A percentile compares a stretch with the other conserved stretches of the same genome.
Conservation (phyloP, 2,888 invertebrate genomes). For the Caenorhabditis auriculariae region DNA sequence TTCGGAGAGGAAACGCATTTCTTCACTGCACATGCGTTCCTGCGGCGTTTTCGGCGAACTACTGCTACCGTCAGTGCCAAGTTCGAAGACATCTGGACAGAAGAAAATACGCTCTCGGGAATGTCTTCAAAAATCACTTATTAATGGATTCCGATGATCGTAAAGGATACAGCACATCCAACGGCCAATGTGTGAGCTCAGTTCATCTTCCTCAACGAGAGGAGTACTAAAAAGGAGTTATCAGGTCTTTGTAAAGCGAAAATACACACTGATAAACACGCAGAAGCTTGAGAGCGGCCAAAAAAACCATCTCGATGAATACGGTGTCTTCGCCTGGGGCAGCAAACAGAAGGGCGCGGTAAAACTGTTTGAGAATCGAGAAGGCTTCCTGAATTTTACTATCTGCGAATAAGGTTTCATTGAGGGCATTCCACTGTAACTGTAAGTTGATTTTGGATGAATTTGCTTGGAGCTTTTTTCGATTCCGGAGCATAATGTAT, state of each 20-base stretch:
- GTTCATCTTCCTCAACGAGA: conserved; percentile 14
- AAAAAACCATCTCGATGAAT: conserved; percentile 35
- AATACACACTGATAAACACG: conserved; percentile 6
- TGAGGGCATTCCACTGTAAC: too few relatives aligned
- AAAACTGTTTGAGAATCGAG: conserved; percentile 45
- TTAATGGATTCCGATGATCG: conserved; percentile 50
- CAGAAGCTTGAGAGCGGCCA: conserved; percentile 16
- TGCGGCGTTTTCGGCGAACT: conserved; percentile 11
- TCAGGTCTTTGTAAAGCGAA: background rate
- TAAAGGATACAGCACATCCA: conserved; percentile 54
- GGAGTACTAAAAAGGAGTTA: conserved; percentile 7
- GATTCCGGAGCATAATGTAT: too few relatives aligned
- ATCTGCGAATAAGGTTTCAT: too few relatives aligned
- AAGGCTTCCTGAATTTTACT: conserved; percentile 40
- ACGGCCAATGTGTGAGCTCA: conserved; percentile 42
- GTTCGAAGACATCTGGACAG: conserved; percentile 25
- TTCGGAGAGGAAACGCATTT: conserved; percentile 31
- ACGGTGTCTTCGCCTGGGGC: conserved; percentile 36
- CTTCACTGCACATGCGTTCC: conserved; percentile 45
- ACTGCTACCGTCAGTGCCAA: conserved; percentile 22
- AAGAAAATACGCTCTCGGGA: too few relatives aligned
- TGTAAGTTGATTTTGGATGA: too few relatives aligned
- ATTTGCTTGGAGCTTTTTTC: too few relatives aligned
- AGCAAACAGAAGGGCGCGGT: conserved; percentile 51
- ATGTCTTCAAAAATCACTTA: conserved; percentile 31